A percentile compares a stretch with the other conserved stretches of the same genome.
These are phyloP conservation scores for Pipa parva DNA, from an alignment of 2,113 vertebrate species.

Conservation along the genomic window DNA sequence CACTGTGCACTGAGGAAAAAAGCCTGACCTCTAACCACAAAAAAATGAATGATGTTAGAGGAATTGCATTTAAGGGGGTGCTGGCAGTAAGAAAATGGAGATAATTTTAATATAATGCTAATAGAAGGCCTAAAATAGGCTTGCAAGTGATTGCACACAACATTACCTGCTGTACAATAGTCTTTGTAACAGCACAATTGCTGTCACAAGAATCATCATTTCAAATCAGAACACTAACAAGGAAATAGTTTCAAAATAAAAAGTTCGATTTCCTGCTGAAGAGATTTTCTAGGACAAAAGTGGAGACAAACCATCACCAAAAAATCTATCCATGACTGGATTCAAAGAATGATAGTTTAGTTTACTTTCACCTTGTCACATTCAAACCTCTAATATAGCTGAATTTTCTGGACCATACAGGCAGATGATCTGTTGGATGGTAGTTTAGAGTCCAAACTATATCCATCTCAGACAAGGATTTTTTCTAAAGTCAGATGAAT, in stretches of 20 bases:
- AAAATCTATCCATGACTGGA: no score
- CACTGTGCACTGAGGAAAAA: neutral
- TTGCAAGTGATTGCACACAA: constrained; percentile 29
- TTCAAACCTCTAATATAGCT: no score
- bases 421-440: no score
- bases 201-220: constrained; percentile 13
- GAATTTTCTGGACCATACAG: no score
- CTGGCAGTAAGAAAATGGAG: constrained; percentile 4
- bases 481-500: no score
- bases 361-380: no score
- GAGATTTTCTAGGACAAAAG: no score
- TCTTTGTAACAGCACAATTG: constrained; percentile 3
- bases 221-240: constrained; percentile 15
- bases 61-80: neutral
- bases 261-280: no score
- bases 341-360: no score
- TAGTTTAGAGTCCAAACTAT: no score
- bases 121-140: constrained; percentile 12
- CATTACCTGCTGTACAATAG: constrained; percentile 34
- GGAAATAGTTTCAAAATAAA: neutral
- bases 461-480: no score
- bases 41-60: neutral
- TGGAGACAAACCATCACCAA: no score
- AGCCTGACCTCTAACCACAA: neutral
- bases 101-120: constrained; percentile 22